Base-by-base conservation (phyloP, 2,113 vertebrate species). In the Anoplopoma fimbria region DNA sequence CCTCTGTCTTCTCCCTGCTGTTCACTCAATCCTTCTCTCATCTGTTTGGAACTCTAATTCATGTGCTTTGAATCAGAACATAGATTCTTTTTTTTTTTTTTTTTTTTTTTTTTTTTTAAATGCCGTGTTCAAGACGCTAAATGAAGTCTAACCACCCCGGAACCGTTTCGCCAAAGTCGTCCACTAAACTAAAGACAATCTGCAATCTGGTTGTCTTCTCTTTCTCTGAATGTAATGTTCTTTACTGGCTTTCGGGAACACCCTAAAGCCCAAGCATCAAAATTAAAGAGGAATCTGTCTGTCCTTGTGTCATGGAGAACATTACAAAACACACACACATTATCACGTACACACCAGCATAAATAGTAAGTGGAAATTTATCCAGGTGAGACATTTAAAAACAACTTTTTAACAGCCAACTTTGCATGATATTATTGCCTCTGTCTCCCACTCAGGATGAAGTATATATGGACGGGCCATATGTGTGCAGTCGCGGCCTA, bases 401-500 rank as follows among this genome's bases (percentile, higher is more conserved):
- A 13, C 17, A 17, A 17, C 23, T 40, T 14, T 29, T 40, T 17
- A 69, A 62, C 6, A 36, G 6, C 13, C 6, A 58, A 38, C 51
- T 1, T 14, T 13, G 8, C 51, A 53, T 60, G 42, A 21, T 55
- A 0, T 9, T 82, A 0, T 42, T 53, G 1, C 17, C 53, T 78
- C 23, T 76, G 5, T 78, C 21, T 62, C 51, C 25, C 75, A 10
- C 29, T 81, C 60, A 99, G 98, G 83, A 99, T 99, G 98, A 99
- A 99, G 78, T 98, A 99, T 62, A 95, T 99, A 8, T 99, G 98
- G 98, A 99, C 97, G 0, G 97, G 98, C n/a, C 98, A 99, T 73
- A 97, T 99, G 97, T 99, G 98, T 81, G 96, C 95, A 0, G 96
- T 99, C 7, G 96, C 98, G 0, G 97, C 98, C 21, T 97, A 96